Base-by-base conservation (phyloP, 2,888 invertebrate species). In the Drosophila suboccidentalis region DNA sequence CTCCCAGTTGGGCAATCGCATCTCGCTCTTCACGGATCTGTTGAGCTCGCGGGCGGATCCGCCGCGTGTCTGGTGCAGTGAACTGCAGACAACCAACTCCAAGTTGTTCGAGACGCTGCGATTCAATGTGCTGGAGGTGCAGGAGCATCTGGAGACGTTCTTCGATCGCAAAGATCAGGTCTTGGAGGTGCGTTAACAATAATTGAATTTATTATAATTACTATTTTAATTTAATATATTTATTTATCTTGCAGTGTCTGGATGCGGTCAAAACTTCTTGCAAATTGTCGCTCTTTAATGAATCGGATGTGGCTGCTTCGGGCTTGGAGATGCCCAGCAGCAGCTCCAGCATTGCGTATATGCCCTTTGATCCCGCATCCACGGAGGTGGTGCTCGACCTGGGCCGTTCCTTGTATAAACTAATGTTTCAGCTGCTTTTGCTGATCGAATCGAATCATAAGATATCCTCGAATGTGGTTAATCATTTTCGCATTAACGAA, bases 141-240 rank as follows among this genome's bases (percentile, higher is more conserved):
- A 98, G 87, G 98, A 99, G 90, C 98, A 98, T 92, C 94, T 98
- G 78, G 98, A 99, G 92, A 98, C 98, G 0, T 98, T 97, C 92
- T 96, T 97, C 82, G 98, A 98, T 92, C 95, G 97, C 68, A 96
- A 97, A 84, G 98, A 98, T 91, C 97, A 98, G 89, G 96, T 97
- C 0, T 93, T 95, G 0, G 96, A 97, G 95, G 97, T 97, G 91
- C 89, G 77, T 84, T 13, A 2, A 11, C 10, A n/a, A n/a, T n/a
- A n/a, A n/a, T n/a, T n/a, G n/a, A n/a, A n/a, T n/a, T n/a, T 22
- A 13, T 26, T 51, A 4, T n/a, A n/a, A n/a, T n/a, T n/a, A n/a
- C n/a, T 17, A 6, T 41, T n/a, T 46, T 13, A 22, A 34, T 6
- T 15, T 13, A 3, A 22, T 22, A 13, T 29, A 9, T 36, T 38